phyloP scores from a whole-genome alignment of 2,113 vertebrate genomes.

The Toxotes chatareus region DNA sequence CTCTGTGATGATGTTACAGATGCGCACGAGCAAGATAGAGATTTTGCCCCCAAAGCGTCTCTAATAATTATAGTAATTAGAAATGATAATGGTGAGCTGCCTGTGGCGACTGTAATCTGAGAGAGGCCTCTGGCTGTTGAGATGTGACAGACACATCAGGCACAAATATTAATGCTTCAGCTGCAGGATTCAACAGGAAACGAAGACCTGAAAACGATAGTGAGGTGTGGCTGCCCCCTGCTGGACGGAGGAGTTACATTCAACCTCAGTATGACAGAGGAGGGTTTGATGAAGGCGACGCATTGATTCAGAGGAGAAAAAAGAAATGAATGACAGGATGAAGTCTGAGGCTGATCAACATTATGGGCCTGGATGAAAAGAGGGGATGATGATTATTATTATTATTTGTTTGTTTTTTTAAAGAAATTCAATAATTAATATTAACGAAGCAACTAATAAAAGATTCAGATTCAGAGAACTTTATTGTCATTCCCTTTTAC shows the following conservation, averaged over 20 bases:
- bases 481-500: no score
- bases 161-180: neutral
- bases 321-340: no score
- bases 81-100: constrained; percentile 2
- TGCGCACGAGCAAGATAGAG: neutral
- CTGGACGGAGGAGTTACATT: constrained; percentile 11
- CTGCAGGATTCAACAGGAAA: neutral
- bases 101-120: neutral
- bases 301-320: no score
- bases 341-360: no score
- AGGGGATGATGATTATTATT: no score
- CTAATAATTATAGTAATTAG: constrained; percentile 30
- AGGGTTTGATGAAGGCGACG: no score
- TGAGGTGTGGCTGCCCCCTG: constrained; percentile 32
- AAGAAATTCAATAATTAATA: no score
- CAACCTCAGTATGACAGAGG: no score
- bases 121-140: neutral
- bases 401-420: no score
- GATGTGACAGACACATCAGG: neutral
- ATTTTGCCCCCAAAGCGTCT: neutral
- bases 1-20: neutral
- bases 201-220: neutral
- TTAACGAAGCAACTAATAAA: no score
- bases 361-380: no score
- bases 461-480: no score